A percentile compares a stretch with the other conserved stretches of the same genome.
Conservation (phyloP, 2,113 vertebrate genomes). For the Oreochromis aureus region DNA sequence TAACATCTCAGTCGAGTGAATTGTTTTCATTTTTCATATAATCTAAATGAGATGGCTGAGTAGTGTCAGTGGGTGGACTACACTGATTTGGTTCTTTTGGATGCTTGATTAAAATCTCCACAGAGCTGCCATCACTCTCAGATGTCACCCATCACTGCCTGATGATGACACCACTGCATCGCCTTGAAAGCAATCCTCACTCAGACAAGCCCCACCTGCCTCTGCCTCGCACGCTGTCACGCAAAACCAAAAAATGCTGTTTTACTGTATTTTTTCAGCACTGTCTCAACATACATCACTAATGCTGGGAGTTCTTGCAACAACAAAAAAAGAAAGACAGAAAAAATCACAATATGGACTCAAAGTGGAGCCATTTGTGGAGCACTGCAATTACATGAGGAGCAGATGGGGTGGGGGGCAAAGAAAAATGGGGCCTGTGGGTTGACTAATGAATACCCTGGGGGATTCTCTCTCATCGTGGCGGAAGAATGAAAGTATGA, state of each 20-base stretch:
- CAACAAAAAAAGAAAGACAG: neutral
- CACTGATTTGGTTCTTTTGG: neutral
- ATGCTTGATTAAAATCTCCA: neutral
- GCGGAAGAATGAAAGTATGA: slow-evolving; percentile 35
- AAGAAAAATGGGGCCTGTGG: neutral
- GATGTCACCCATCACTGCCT: neutral
- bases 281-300: slow-evolving; percentile 26
- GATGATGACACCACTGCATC: neutral
- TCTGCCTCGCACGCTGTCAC: neutral
- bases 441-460: slow-evolving; percentile 65
- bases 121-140: neutral
- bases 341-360: slow-evolving; percentile 36
- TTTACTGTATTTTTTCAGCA: neutral
- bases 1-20: neutral
- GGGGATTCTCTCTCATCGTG: slow-evolving; percentile 33
- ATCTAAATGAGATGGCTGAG: neutral
- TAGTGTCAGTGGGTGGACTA: neutral
- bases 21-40: neutral
- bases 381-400: slow-evolving; percentile 49
- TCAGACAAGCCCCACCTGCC: neutral
- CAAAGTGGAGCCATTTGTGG: slow-evolving; percentile 57
- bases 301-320: neutral
- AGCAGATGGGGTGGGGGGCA: neutral
- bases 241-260: neutral
- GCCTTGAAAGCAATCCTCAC: neutral